These are phyloP conservation scores for Bungarus multicinctus DNA, from an alignment of 2,113 vertebrate genomes.

Conservation along the genomic window DNA sequence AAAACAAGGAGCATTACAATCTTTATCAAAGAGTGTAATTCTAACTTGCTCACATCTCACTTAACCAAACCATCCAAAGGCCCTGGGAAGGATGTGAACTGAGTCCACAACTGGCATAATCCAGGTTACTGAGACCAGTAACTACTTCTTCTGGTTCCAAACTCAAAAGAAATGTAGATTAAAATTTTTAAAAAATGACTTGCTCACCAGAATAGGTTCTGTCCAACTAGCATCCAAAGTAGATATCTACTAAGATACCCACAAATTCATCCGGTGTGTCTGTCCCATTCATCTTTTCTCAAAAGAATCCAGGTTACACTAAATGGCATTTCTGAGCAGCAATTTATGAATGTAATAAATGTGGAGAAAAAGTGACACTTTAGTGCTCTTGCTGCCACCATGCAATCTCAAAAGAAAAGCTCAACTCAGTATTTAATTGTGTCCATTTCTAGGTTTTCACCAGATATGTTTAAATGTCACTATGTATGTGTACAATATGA, in stretches of 20 bases:
- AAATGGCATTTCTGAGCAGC: background rate
- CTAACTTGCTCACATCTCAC: background rate
- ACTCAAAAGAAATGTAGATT: background rate
- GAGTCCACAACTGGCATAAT: background rate
- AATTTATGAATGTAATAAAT: background rate
- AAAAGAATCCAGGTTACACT: background rate
- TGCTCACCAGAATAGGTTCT: background rate
- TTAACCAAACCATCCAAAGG: background rate
- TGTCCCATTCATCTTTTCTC: background rate
- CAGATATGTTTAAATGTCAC: background rate
- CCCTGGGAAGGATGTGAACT: background rate
- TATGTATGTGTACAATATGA: background rate
- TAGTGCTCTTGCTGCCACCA: background rate
- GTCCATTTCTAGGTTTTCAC: background rate
- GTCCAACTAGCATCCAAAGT: background rate
- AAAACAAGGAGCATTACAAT: background rate
- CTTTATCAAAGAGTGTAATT: background rate
- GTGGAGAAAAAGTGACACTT: background rate
- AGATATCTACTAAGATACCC: background rate
- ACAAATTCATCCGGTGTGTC: background rate
- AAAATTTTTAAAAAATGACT: background rate
- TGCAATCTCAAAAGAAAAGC: background rate
- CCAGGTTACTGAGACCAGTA: background rate
- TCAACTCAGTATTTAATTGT: background rate
- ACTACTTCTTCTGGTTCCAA: background rate